Evolutionary conservation across 2,113 vertebrate genomes (phyloP).

Genomic region (rat (Rattus norvegicus)): GRCr8 NC_086028.1:14937001-14937500

Average conservation of each 20-base stretch:
- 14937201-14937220: background rate
- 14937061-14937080: background rate
- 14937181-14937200: background rate
- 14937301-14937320: background rate
- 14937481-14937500: background rate
- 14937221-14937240: background rate
- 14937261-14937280: background rate
- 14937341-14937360: background rate
- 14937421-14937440: background rate
- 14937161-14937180: background rate
- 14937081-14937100: background rate
- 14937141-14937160: background rate
- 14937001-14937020: no score
- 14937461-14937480: background rate
- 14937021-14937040: no score
- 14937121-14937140: background rate
- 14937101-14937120: background rate
- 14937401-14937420: background rate
- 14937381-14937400: background rate
- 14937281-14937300: background rate
- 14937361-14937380: background rate
- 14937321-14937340: background rate
- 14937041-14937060: no score
- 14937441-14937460: background rate
- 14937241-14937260: background rate